Conservation (phyloP, 2,797 vertebrate genomes). For the Paedocypris micromegethes region DNA sequence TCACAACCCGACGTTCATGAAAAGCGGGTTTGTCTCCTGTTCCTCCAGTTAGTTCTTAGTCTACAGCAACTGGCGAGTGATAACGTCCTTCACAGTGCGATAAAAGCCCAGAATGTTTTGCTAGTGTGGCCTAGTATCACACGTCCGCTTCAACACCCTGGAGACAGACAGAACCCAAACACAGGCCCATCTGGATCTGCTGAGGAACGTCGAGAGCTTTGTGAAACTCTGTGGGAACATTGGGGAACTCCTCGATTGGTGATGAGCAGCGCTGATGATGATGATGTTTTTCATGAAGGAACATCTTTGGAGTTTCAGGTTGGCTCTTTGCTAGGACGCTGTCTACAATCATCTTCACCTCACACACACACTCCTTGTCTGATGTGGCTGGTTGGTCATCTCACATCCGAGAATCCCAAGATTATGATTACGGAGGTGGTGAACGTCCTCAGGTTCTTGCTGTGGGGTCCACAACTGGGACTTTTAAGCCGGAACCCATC, state of each 20-base stretch:
- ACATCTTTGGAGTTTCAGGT: conserved; percentile 59
- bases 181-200: no score
- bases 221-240: conserved; percentile 55
- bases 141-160: no score
- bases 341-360: conserved; percentile 47
- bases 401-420: conserved; percentile 53
- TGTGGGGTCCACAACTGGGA: conserved; percentile 73
- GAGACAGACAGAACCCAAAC: no score
- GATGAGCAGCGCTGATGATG: conserved; percentile 44
- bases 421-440: conserved; percentile 51
- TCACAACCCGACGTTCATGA: conserved; percentile 57
- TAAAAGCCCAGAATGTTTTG: conserved; percentile 64
- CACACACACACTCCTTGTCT: conserved; percentile 60
- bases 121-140: conserved; percentile 58
- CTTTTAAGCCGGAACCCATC: conserved; percentile 51
- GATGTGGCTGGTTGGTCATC: conserved; percentile 55
- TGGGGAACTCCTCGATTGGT: conserved; percentile 65
- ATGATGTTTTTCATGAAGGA: conserved; percentile 21
- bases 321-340: conserved; percentile 60
- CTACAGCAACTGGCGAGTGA: conserved; percentile 61
- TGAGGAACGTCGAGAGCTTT: not conserved
- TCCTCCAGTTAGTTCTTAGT: conserved; percentile 72
- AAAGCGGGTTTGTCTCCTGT: conserved; percentile 64
- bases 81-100: conserved; percentile 45
- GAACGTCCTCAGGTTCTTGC: conserved; percentile 69